Evolutionary conservation across 2,113 vertebrate genomes (phyloP).

Genomic region (Antechinus flavipes): DNA sequence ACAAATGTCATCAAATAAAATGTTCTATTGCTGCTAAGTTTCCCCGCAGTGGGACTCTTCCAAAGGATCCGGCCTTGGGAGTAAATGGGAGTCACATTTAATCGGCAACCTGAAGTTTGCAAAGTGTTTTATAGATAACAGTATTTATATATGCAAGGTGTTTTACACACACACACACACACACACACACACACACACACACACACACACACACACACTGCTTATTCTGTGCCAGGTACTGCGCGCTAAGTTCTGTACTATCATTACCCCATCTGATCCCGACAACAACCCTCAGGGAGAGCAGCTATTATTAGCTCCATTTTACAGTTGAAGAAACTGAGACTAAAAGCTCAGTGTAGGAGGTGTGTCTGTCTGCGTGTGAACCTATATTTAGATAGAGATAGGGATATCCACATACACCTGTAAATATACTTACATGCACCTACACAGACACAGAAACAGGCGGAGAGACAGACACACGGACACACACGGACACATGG

Average conservation of each 20-base stretch:
- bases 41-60: background rate
- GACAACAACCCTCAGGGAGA: background rate
- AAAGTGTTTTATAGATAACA: background rate
- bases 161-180: too few species aligned
- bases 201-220: too few species aligned
- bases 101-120: background rate
- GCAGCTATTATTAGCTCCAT: background rate
- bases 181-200: too few species aligned
- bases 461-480: background rate
- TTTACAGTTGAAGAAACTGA: background rate
- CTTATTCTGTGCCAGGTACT: background rate
- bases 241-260: too few species aligned
- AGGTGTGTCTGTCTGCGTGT: background rate
- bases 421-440: background rate
- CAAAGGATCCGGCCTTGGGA: conserved; percentile 13
- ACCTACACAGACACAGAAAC: background rate
- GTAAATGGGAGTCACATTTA: background rate
- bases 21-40: conserved; percentile 20
- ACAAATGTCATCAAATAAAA: conserved; percentile 8
- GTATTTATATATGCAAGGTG: background rate
- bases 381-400: background rate
- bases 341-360: background rate
- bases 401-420: background rate
- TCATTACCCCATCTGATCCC: background rate
- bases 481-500: background rate